Evolutionary conservation across 1,140 invertebrate species (phyloP).

Genomic region (Proctacanthus coquilletti): DNA sequence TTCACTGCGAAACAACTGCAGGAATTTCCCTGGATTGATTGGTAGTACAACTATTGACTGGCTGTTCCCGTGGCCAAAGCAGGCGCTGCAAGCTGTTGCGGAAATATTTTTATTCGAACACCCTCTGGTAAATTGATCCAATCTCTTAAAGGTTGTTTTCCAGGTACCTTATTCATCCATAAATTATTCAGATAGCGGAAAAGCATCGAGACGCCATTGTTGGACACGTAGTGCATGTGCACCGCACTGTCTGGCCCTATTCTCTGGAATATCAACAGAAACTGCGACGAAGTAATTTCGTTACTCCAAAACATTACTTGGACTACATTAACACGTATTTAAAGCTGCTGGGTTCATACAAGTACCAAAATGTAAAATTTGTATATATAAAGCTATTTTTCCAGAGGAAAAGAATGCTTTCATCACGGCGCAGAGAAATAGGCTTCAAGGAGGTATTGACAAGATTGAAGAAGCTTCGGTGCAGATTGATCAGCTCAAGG

Average conservation of each 20-base stretch:
- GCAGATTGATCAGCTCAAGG: conserved; percentile 24
- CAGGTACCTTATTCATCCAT: conserved; percentile 14
- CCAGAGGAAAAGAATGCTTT: conserved; percentile 32
- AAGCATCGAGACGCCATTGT: conserved; percentile 50
- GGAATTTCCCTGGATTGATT: conserved; percentile 81
- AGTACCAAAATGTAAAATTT: neutral
- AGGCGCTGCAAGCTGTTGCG: conserved; percentile 73
- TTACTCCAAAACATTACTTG: conserved; percentile 81
- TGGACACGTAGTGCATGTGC: conserved; percentile 69
- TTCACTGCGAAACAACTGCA: conserved; percentile 58
- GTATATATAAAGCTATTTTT: neutral
- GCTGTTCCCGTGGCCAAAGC: conserved; percentile 82
- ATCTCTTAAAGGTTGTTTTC: neutral
- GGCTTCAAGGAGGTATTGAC: conserved; percentile 30
- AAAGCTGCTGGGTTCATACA: conserved; percentile 39
- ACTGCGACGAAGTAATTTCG: conserved; percentile 61
- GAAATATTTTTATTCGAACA: conserved; percentile 55
- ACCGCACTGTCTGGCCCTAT: conserved; percentile 53
- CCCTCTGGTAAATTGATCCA: conserved; percentile 8
- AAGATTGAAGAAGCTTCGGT: conserved; percentile 28
- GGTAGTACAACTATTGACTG: conserved; percentile 89
- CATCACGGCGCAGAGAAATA: conserved; percentile 29
- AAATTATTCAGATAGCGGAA: conserved; percentile 37
- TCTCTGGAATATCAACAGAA: conserved; percentile 54
- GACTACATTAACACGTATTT: conserved; percentile 71